Conservation (phyloP, 2,113 vertebrate species). For the Antechinus stuartii region DNA sequence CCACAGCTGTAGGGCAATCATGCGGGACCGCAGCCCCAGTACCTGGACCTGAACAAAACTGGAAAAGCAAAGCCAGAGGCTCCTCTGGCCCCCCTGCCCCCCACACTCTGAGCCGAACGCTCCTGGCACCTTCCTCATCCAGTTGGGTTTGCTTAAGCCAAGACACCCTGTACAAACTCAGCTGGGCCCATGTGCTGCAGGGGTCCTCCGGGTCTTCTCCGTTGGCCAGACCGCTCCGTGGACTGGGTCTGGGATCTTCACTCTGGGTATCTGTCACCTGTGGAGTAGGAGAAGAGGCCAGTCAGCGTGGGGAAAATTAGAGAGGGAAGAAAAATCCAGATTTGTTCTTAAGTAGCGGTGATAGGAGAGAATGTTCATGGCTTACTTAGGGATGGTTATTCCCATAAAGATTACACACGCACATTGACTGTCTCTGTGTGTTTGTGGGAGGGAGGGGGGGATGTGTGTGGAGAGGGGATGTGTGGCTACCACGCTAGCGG, state of each 20-base stretch:
- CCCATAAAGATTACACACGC: not conserved
- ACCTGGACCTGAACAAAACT: accelerated
- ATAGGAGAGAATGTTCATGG: not conserved
- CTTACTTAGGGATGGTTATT: slow-evolving; percentile 23
- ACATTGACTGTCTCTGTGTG: not conserved
- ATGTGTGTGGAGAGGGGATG: not conserved
- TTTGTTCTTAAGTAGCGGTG: slow-evolving; percentile 19
- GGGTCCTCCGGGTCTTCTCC: not conserved
- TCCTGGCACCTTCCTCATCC: not conserved
- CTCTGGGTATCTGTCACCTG: not conserved
- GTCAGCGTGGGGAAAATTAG: not conserved
- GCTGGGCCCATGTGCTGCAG: not conserved
- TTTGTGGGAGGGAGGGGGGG: not conserved
- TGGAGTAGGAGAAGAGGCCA: not conserved
- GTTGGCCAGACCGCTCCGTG: not conserved
- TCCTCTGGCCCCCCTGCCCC: not conserved
- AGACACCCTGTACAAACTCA: not conserved
- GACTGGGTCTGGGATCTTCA: not conserved
- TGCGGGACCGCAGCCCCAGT: slow-evolving; percentile 22
- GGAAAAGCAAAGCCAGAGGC: not conserved
- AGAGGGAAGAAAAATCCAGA: not conserved
- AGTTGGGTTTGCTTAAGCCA: slow-evolving; percentile 1
- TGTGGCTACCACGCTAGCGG: no score
- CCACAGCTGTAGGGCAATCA: slow-evolving; percentile 81
- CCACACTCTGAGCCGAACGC: not conserved